Percentiles rank a stretch among this genome's conserved stretches.
Conservation (phyloP, 2,888 invertebrate species). For the Epistrophe grossulariae region DNA sequence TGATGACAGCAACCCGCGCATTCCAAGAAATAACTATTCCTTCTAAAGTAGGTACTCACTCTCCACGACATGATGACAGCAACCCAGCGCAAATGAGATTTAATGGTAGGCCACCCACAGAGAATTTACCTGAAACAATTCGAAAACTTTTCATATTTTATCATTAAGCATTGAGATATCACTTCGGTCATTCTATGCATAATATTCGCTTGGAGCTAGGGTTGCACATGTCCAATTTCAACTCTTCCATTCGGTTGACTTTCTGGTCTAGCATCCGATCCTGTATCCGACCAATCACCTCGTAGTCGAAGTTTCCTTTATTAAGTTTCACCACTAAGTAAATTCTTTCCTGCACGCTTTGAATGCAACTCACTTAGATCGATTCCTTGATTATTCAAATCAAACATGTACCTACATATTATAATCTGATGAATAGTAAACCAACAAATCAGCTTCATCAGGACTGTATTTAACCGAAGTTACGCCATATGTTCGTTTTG, state of each 20-base stretch:
- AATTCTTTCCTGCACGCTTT: slow-evolving; percentile 61
- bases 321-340: slow-evolving; percentile 81
- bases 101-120: too few relatives aligned
- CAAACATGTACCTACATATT: slow-evolving; percentile 92
- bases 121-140: too few relatives aligned
- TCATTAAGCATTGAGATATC: slow-evolving; percentile 90
- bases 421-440: slow-evolving; percentile 93
- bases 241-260: slow-evolving; percentile 84
- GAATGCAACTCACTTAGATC: slow-evolving; percentile 79
- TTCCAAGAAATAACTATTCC: too few relatives aligned
- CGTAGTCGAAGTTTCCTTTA: slow-evolving; percentile 89
- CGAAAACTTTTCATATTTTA: too few relatives aligned
- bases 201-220: slow-evolving; percentile 88
- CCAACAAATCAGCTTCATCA: slow-evolving; percentile 90
- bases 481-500: slow-evolving; percentile 89
- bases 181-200: slow-evolving; percentile 94
- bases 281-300: slow-evolving; percentile 92
- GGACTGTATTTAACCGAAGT: slow-evolving; percentile 91
- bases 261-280: slow-evolving; percentile 89
- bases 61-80: too few relatives aligned
- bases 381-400: slow-evolving; percentile 86
- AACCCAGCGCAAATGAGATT: too few relatives aligned
- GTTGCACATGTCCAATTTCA: slow-evolving; percentile 87
- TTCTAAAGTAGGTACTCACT: too few relatives aligned
- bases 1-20: too few relatives aligned